Percentiles rank a stretch among this genome's conserved stretches.
Evolutionary conservation across 2,888 invertebrate species (phyloP).

Genomic region (Lamellibrachia satsuma): DNA sequence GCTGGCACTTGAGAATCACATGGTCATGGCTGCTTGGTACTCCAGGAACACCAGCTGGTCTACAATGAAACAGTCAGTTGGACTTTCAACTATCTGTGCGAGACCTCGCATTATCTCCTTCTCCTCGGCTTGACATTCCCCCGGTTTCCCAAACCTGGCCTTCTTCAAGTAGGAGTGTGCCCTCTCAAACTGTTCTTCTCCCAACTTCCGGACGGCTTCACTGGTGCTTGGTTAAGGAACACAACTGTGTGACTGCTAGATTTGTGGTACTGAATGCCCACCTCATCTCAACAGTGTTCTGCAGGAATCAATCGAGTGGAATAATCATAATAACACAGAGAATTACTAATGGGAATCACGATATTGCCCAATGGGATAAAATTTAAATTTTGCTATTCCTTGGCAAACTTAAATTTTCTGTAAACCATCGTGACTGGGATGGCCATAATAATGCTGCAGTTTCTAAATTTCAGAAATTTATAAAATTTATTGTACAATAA

Average conservation of each 20-base stretch:
- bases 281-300: background rate
- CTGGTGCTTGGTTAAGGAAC: slow-evolving; percentile 48
- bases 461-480: no score
- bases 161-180: slow-evolving; percentile 59
- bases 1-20: background rate
- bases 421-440: no score
- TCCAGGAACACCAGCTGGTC: slow-evolving; percentile 64
- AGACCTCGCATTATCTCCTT: slow-evolving; percentile 59
- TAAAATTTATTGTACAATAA: no score
- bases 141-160: slow-evolving; percentile 48
- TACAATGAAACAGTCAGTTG: slow-evolving; percentile 63
- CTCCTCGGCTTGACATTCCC: slow-evolving; percentile 49
- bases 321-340: no score
- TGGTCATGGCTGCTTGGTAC: slow-evolving; percentile 45
- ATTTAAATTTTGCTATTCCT: no score
- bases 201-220: slow-evolving; percentile 58
- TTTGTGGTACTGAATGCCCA: background rate
- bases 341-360: no score
- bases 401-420: no score
- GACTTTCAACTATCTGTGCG: slow-evolving; percentile 55
- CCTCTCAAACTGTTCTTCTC: slow-evolving; percentile 56
- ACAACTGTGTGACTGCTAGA: background rate
- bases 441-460: no score
- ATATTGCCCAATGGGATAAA: no score
- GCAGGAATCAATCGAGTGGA: no score